A percentile compares a stretch with the other conserved stretches of the same genome.
These are phyloP conservation scores for Mastigias papua DNA, from an alignment of 30 jellyfish, hydroid and myxozoan genomes.

Conservation along the genomic window DNA sequence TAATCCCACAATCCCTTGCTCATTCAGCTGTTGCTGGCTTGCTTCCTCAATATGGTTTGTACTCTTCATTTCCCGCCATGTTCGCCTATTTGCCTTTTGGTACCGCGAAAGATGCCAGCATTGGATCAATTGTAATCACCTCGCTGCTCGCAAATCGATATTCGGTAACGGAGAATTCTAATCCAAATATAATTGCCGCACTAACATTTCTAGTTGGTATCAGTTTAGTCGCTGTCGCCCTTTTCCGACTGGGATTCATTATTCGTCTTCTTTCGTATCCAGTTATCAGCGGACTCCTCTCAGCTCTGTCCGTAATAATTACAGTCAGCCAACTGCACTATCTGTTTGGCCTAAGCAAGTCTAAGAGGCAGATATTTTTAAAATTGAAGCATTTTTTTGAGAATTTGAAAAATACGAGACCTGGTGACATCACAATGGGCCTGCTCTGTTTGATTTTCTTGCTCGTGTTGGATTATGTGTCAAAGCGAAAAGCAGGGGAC, in stretches of 20 bases:
- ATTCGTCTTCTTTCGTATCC: slow-evolving; percentile 82
- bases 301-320: slow-evolving; percentile 87
- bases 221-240: slow-evolving; percentile 68
- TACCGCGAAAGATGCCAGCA: slow-evolving; percentile 78
- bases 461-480: slow-evolving; percentile 22
- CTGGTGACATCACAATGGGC: slow-evolving; percentile 84
- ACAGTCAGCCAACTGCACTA: slow-evolving; percentile 75
- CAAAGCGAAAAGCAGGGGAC: slow-evolving; percentile 14
- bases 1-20: slow-evolving; percentile 87
- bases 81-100: slow-evolving; percentile 76
- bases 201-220: slow-evolving; percentile 79
- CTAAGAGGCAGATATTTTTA: slow-evolving; percentile 58
- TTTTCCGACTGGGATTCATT: slow-evolving; percentile 79
- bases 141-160: slow-evolving; percentile 80
- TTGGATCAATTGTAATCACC: slow-evolving; percentile 88
- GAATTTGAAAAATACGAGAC: slow-evolving; percentile 61
- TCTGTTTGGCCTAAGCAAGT: slow-evolving; percentile 75
- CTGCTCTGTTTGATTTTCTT: slow-evolving; percentile 47
- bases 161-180: slow-evolving; percentile 34
- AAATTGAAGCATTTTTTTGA: slow-evolving; percentile 58
- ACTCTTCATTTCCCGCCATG: slow-evolving; percentile 84
- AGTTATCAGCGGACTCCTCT: slow-evolving; percentile 88
- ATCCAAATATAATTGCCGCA: slow-evolving; percentile 77
- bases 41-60: slow-evolving; percentile 85
- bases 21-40: slow-evolving; percentile 84